Base-by-base conservation (phyloP, 92 coral and sea anemone species). In the Siderastrea radians region DNA sequence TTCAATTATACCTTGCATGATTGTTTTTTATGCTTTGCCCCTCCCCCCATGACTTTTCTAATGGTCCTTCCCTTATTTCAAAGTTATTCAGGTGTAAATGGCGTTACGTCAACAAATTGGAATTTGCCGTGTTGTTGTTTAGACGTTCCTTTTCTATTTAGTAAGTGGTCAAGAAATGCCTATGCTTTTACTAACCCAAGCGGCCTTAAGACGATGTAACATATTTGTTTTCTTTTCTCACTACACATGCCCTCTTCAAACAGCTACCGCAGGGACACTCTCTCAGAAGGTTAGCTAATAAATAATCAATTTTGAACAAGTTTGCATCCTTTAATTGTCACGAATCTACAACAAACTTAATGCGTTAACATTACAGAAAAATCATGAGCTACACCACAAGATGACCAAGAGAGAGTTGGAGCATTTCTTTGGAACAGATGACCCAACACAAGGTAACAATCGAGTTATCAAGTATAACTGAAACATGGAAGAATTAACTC, bases 371-470 rank as follows among this genome's bases (percentile, higher is more conserved):
- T 8, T 50, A 13, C 7, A 79, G 55, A 76, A 64, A 38, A 0
- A 26, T 48, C 74, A 45, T 13, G 51, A 3, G 49, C 74, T 79
- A 43, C 84, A 79, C 14, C 84, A 79, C 6, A 66, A 65, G 49
- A 79, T 79, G 84, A 67, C 63, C 26, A 49, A 50, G 4, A 65
- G 62, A 15, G 84, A 79, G 16, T 51, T 64, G 45, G 50, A 65
- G 45, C 58, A 19, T 45, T 65, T 79, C 46, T 79, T 79, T 79
- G 84, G 84, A 66, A 79, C 74, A 47, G 74, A 50, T 64, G 84
- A 79, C 26, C 74, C 44, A 12, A 65, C 74, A 17, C 71, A 38
- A 79, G 84, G 84, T 79, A 77, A 47, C 16, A 1, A 10, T 44
- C 7, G 43, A 6, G 44, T n/a, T 51, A 54, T 26, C 12, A 54